Base-by-base conservation (phyloP, 2,797 vertebrate species). In the Pseudomugil gertrudae region DNA sequence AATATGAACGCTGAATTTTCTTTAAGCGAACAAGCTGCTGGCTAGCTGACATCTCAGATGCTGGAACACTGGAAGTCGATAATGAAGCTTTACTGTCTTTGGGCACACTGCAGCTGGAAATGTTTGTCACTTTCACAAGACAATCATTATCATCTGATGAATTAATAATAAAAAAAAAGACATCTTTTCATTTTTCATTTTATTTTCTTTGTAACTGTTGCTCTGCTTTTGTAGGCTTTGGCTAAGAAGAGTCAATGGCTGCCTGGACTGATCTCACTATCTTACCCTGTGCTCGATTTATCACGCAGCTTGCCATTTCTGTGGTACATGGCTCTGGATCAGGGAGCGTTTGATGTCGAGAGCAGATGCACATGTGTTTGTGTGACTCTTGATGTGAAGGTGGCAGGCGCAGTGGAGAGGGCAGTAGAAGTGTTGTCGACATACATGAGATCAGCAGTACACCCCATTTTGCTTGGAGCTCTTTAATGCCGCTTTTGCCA, bases 261-360 rank as follows among this genome's bases (percentile, higher is more conserved):
- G 61, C 65, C 69, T 67, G 69, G 61, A 60, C 68, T 83, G 74
- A 57, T 71, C 78, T 72, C 40, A 35, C 59, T 24, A 71, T 88
- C 76, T 83, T 80, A 87, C 87, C 78, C 67, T 78, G 24, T 56
- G 72, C 83, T 77, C 74, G 81, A 85, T 85, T 88, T 79, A 83
- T 89, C 84, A 71, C 81, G 86, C 76, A 55, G 29, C 54, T 59
- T 19, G 52, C 74, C 74, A 72, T 67, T 74, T 77, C 81, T 73
- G 77, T 59, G 75, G 76, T 80, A 68, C 69, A 75, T 72, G 83
- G 83, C 84, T 81, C 58, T 9, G 74, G 66, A 81, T 83, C 77
- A 74, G 55, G 40, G 35, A 72, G 75, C 57, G 59, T 84, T 81
- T 86, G 84, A 87, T 84, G 81, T 65, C 36, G 45, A 9, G 23